Evolutionary conservation across 2,113 vertebrate genomes (phyloP).

Genomic region (Muntiacus muntjak): DNA sequence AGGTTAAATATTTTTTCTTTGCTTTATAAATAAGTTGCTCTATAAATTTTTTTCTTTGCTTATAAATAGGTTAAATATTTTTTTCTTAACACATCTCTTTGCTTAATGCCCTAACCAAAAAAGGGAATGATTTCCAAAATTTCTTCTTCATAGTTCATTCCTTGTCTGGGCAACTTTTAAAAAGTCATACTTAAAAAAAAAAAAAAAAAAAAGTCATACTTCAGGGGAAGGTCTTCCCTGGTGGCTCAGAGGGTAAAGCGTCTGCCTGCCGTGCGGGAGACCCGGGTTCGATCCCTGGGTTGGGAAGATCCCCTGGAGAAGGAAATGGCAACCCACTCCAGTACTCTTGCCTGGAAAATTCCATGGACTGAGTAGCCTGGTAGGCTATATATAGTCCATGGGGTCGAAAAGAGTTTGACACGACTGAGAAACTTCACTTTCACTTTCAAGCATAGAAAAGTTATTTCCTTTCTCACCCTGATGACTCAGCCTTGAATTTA

Average conservation of each 20-base stretch:
- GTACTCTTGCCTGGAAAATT: neutral
- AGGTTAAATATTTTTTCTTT: neutral
- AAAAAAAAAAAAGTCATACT: neutral
- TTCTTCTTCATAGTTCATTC: neutral
- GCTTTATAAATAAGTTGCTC: too few species aligned
- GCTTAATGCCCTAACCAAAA: neutral
- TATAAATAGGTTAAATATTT: too few species aligned
- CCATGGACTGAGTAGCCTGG: neutral
- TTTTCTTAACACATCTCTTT: neutral
- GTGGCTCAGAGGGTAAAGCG: neutral
- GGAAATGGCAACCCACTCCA: neutral
- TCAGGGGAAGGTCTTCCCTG: neutral
- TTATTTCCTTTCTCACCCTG: slow-evolving; percentile 3
- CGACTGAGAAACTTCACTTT: neutral
- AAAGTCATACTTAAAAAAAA: neutral
- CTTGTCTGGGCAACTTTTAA: neutral
- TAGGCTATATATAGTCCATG: neutral
- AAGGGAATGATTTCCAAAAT: neutral
- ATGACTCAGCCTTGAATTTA: slow-evolving; percentile 61
- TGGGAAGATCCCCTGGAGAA: neutral
- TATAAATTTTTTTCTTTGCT: too few species aligned
- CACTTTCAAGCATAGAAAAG: neutral
- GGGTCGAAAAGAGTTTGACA: neutral
- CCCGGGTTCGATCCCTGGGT: neutral
- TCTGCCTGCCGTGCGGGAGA: neutral